A percentile compares a stretch with the other conserved stretches of the same genome.
These are phyloP conservation scores for Anastrepha obliqua DNA, from an alignment of 1,140 invertebrate species.

Conservation along the genomic window DNA sequence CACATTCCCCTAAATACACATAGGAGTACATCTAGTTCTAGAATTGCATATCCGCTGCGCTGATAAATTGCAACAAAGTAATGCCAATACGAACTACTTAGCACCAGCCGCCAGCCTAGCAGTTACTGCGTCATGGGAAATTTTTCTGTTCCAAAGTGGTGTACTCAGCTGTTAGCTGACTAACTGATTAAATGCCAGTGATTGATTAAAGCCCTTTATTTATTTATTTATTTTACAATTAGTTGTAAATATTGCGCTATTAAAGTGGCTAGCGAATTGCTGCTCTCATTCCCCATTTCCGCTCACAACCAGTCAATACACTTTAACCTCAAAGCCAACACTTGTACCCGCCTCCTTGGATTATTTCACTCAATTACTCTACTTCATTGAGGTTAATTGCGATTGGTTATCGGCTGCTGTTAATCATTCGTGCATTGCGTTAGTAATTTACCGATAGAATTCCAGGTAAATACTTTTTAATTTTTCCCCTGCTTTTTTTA, in stretches of 20 bases:
- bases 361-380: neutral
- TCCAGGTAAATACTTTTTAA: neutral
- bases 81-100: neutral
- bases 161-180: neutral
- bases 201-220: neutral
- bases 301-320: neutral
- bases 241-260: neutral
- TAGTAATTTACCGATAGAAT: neutral
- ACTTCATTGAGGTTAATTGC: conserved; percentile 23
- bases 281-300: neutral
- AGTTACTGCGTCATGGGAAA: neutral
- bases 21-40: neutral
- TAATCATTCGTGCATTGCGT: neutral
- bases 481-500: neutral
- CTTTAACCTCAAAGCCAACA: neutral
- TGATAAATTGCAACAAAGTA: neutral
- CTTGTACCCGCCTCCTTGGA: neutral
- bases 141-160: neutral
- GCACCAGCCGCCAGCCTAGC: neutral
- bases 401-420: neutral
- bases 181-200: conserved; percentile 29
- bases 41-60: neutral
- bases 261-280: neutral
- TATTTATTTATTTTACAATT: neutral
- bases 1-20: neutral